Evolutionary conservation across 2,797 vertebrate species (phyloP).

Genomic region (Takifugu ocellatus): DNA sequence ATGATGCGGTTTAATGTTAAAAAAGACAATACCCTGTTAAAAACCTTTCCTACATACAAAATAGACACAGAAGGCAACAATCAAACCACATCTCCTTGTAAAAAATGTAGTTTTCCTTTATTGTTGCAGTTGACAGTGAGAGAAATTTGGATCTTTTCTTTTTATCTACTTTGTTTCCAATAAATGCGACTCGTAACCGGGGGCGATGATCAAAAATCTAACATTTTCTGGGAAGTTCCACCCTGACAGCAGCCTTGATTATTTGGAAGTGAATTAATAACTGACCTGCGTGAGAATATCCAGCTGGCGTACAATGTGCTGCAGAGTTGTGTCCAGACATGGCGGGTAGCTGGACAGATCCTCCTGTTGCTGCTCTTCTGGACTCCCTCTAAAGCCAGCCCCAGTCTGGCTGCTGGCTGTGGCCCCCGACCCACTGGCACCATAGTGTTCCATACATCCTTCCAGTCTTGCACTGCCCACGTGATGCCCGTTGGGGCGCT

Average conservation of each 20-base stretch:
- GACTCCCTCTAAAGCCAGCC: constrained; percentile 15
- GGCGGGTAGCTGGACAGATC: constrained; percentile 58
- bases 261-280: neutral
- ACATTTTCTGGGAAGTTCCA: neutral
- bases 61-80: no score
- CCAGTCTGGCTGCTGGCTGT: constrained; percentile 14
- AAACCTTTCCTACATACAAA: no score
- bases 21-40: no score
- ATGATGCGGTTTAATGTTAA: no score
- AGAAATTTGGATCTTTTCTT: no score
- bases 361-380: constrained; percentile 44
- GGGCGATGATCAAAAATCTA: neutral
- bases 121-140: no score
- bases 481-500: constrained; percentile 24
- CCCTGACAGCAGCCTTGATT: neutral
- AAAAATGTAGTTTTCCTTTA: no score
- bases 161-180: no score
- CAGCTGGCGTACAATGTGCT: constrained; percentile 85
- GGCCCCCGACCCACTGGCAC: neutral
- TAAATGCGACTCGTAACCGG: no score
- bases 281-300: constrained; percentile 86
- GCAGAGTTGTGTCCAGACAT: constrained; percentile 75
- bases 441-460: constrained; percentile 23
- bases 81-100: no score
- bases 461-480: constrained; percentile 34